Conservation (phyloP, 2,797 vertebrate genomes). For the Oophaga sylvatica region DNA sequence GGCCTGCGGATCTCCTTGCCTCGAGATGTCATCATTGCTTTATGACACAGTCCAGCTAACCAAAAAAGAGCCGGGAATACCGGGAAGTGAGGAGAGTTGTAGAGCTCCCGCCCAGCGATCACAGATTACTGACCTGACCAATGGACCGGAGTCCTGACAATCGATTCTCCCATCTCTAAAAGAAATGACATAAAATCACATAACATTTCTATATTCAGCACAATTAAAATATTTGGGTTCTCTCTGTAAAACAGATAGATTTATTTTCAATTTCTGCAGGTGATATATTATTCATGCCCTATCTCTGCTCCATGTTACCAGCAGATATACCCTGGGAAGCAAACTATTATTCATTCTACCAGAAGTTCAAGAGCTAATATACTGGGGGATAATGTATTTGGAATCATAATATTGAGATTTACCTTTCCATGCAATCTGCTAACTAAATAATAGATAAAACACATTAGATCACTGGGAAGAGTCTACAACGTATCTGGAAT, state of each 20-base stretch:
- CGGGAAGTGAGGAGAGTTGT: too few relatives aligned
- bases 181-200: neutral
- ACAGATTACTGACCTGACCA: too few relatives aligned
- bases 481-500: slow-evolving; percentile 26
- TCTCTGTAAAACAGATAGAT: slow-evolving; percentile 23
- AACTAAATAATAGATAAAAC: slow-evolving; percentile 57
- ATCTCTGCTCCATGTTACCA: slow-evolving; percentile 38
- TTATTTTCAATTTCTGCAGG: slow-evolving; percentile 44
- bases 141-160: too few relatives aligned
- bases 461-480: slow-evolving; percentile 12
- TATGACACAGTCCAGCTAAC: too few relatives aligned
- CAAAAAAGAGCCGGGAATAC: too few relatives aligned
- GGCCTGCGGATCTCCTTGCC: too few relatives aligned
- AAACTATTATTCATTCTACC: slow-evolving; percentile 56
- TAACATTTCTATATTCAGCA: neutral
- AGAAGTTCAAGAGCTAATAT: slow-evolving; percentile 54
- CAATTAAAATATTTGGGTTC: slow-evolving; percentile 42
- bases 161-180: too few relatives aligned
- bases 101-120: too few relatives aligned
- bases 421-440: slow-evolving; percentile 42
- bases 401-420: slow-evolving; percentile 52
- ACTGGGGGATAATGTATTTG: slow-evolving; percentile 35
- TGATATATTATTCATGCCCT: slow-evolving; percentile 50
- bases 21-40: too few relatives aligned
- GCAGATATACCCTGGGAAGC: slow-evolving; percentile 22